These are phyloP conservation scores for Ginglymostoma cirratum DNA, from an alignment of 2,113 vertebrate genomes.

Conservation along the genomic window DNA sequence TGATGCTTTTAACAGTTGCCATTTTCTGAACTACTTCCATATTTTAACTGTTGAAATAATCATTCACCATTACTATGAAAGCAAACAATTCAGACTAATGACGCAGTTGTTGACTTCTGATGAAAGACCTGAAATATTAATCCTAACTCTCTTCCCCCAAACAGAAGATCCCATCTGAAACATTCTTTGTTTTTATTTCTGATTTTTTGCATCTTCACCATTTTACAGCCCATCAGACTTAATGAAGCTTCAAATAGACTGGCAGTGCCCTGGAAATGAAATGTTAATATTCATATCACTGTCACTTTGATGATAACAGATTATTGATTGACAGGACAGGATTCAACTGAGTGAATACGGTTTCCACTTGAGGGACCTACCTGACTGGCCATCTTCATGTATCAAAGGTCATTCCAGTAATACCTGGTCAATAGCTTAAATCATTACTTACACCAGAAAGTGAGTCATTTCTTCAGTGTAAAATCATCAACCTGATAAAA, in stretches of 20 bases:
- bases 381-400: background rate
- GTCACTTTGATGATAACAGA: conserved; percentile 20
- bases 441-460: background rate
- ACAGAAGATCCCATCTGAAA: background rate
- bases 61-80: background rate
- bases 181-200: background rate
- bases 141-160: background rate
- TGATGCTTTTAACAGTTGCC: background rate
- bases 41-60: background rate
- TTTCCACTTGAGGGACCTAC: background rate
- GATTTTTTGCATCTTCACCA: background rate
- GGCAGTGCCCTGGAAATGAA: background rate
- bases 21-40: background rate
- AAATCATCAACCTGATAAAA: background rate
- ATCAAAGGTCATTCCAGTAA: background rate
- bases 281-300: background rate
- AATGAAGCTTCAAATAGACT: background rate
- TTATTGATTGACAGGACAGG: background rate
- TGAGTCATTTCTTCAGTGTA: background rate
- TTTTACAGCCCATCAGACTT: background rate
- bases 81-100: background rate
- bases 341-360: background rate
- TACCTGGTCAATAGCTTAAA: conserved; percentile 19
- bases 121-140: background rate
- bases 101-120: background rate